Evolutionary conservation across 2,888 invertebrate species (phyloP).

Genomic region (Epicampocera succincta): DNA sequence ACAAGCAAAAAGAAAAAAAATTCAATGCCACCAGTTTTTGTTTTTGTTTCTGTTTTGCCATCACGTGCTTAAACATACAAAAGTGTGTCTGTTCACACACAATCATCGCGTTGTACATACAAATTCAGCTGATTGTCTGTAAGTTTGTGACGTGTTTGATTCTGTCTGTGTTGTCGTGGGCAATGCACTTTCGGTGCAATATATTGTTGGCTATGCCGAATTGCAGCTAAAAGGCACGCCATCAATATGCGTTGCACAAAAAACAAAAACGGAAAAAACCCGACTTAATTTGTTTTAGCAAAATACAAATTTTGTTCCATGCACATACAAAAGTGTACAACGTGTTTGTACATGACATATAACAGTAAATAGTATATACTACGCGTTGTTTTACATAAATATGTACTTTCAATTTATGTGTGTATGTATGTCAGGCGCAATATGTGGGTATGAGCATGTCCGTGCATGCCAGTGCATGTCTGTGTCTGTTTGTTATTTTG

Average conservation of each 20-base stretch:
- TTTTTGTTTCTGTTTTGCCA: slow-evolving; percentile 49
- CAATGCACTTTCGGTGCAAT: slow-evolving; percentile 60
- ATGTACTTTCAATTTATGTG: no score
- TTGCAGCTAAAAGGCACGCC: slow-evolving; percentile 46
- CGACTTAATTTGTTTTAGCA: no score
- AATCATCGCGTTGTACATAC: slow-evolving; percentile 1
- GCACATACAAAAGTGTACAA: no score
- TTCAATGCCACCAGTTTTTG: slow-evolving; percentile 64
- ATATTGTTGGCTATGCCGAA: slow-evolving; percentile 42
- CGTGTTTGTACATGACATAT: no score
- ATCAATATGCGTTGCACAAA: slow-evolving; percentile 17
- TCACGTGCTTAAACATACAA: slow-evolving; percentile 59
- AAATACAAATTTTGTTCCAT: no score
- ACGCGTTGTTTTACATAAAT: no score
- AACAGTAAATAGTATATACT: no score
- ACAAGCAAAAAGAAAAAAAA: slow-evolving; percentile 28
- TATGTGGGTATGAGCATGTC: neutral
- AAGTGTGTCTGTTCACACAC: slow-evolving; percentile 31
- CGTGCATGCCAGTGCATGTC: neutral
- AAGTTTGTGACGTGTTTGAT: neutral
- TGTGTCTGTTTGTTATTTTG: slow-evolving; percentile 1
- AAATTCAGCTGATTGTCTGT: neutral
- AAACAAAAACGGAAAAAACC: no score
- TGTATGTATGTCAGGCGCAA: no score
- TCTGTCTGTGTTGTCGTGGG: slow-evolving; percentile 35